Base-by-base conservation (phyloP, 2,797 vertebrate genomes). In the Passerculus sandwichensis region DNA sequence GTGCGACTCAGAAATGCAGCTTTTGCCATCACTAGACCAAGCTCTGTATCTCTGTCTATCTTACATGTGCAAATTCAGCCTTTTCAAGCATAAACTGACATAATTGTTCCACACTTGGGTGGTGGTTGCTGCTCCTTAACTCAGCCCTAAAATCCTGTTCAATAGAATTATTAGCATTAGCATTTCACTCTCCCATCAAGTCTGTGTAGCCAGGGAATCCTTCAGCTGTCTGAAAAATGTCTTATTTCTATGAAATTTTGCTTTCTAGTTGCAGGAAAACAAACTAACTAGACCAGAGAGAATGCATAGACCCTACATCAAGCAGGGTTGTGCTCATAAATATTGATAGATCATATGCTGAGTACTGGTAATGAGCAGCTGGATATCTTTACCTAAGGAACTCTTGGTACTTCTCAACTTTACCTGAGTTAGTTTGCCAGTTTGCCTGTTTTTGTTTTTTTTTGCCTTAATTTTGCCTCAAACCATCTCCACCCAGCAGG, bases 91-190 rank as follows among this genome's bases (percentile, higher is more conserved):
- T 44, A 72, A 89, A 65, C 29, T 72, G 56, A 75, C 34, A 67
- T 61, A 77, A 79, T 66, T 84, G 42, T 61, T 94, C 56, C 76
- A 73, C 27, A 17, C 42, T 77, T 65, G 54, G 45, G 23, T 5
- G 66, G 62, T 36, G 21, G 51, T 78, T 91, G 27, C 54, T 83
- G 30, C 66, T 91, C 36, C 48, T 91, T 85, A 88, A 57, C 78
- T 42, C 79, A 88, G 61, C 59, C 62, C 56, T 67, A 75, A 81
- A 93, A 96, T 13, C 47, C 61, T 15, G 21, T 94, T 76, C 76
- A 61, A 48, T 38, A 78, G 51, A 94, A 91, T 45, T 90, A 87
- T 59, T 84, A 81, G 44, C 84, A 87, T 59, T 84, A 81, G 44
- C 84, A 51, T 61, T 91, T 84, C 36, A 61, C 47, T 64, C n/a